Evolutionary conservation across 2,797 vertebrate genomes (phyloP), one percentile per base, ranked within the genome.

Genomic region (Parambassis ranga): DNA sequence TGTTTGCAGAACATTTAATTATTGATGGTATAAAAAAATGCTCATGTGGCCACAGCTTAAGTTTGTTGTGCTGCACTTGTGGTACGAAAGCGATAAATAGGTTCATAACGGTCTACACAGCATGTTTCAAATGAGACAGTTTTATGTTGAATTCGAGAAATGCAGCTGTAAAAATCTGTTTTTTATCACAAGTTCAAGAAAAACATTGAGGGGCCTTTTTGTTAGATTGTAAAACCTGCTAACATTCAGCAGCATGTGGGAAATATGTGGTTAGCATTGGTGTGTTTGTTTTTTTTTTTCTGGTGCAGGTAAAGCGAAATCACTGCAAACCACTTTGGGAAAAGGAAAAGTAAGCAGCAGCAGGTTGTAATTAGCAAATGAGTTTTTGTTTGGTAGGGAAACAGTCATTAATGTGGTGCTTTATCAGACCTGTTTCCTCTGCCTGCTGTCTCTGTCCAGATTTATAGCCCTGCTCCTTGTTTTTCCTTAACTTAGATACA

Each of bases 361-460:
- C 91, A 94, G 94, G 93, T 92, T 90, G 87, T 93, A 94, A 95
- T 95, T 95, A 94, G 92, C 90, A 93, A 95, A 95, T 95, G 92
- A 94, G 92, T 91, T 95, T 95, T 93, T 92, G 92, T 92, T 92
- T 91, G 84, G 83, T 83, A 78, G 92, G 91, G 91, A 95, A 95
- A 93, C 92, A 89, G 65, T 92, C 90, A 79, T 93, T 94, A 94
- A 95, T 93, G 92, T 90, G 87, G 87, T 88, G 86, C 92, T 95
- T 93, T 92, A 92, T 94, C 82, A 88, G 90, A 87, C 86, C 90
- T 82, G 87, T 56, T 82, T 85, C 72, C 84, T 65, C 61, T 41
- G 83, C 22, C 41, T 42, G 49, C 65, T 51, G 71, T 77, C 71
- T 77, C 19, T 4, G 23, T 37, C 16, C 48, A 67, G 65, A 84